A percentile compares a stretch with the other conserved stretches of the same genome.
Evolutionary conservation across 2,888 invertebrate genomes (phyloP).

Genomic region (Autographa pulchrina): DNA sequence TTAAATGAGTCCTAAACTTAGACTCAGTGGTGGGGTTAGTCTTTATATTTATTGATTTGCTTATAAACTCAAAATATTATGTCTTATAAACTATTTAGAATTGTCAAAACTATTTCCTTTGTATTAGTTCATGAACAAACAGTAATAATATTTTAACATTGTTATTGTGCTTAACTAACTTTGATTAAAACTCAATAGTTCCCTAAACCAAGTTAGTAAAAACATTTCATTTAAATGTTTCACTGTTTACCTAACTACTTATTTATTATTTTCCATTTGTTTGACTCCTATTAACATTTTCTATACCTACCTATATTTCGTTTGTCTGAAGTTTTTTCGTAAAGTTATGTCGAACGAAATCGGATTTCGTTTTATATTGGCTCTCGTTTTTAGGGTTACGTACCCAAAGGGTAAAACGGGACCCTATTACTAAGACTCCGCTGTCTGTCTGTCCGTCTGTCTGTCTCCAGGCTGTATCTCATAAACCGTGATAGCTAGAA

Average conservation of each 20-base stretch:
- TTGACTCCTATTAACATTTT: conserved; percentile 73
- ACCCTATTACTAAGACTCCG: no score
- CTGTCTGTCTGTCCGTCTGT: no score
- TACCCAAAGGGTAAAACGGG: no score
- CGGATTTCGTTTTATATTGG: conserved; percentile 48
- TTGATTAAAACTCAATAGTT: conserved; percentile 28
- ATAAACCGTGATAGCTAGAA: no score
- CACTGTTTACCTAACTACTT: conserved; percentile 73
- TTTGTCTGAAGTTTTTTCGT: conserved; percentile 48
- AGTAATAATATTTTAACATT: not conserved
- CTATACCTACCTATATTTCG: conserved; percentile 73
- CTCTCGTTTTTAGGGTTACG: no score
- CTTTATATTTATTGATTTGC: no score
- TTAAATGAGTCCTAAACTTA: no score
- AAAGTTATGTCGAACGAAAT: conserved; percentile 43
- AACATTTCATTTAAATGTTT: conserved; percentile 78
- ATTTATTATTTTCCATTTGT: conserved; percentile 77
- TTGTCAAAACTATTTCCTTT: not conserved
- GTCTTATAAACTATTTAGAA: no score
- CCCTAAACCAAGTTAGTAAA: conserved; percentile 75
- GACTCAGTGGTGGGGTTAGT: no score
- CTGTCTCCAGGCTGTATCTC: no score
- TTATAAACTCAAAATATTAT: no score
- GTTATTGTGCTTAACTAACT: not conserved
- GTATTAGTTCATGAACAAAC: not conserved